phyloP scores from a whole-genome alignment of 2,113 vertebrate genomes.

The Epinephelus fuscoguttatus region DNA sequence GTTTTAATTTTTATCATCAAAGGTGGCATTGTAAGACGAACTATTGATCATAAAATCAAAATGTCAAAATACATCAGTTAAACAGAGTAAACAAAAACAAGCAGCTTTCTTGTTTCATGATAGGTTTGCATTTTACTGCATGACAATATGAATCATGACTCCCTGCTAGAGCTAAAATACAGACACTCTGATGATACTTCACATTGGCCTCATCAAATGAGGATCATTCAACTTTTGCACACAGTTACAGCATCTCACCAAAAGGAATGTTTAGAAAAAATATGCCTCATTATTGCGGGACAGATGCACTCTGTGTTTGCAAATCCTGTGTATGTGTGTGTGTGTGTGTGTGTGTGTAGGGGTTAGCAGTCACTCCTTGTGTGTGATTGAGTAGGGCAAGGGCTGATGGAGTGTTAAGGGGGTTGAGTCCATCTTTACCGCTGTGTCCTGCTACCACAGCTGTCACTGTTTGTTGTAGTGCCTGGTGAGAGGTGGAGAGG shows the following conservation, averaged over 20 bases:
- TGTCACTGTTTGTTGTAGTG: conserved; percentile 56
- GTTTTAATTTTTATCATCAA: conserved; percentile 26
- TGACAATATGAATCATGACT: neutral
- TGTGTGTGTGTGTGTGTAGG: neutral
- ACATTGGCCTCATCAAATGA: neutral
- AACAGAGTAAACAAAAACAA: neutral
- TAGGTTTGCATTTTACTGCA: neutral
- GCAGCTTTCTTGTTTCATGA: neutral
- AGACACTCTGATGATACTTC: neutral
- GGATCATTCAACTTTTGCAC: neutral
- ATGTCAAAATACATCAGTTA: conserved; percentile 25
- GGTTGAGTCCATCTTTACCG: conserved; percentile 43
- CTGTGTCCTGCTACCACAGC: conserved; percentile 39
- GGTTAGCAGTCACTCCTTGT: conserved; percentile 66
- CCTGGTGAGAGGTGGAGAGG: conserved; percentile 9
- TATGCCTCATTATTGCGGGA: neutral
- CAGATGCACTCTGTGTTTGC: conserved; percentile 7
- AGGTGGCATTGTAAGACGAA: neutral
- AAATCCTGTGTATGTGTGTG: conserved; percentile 6
- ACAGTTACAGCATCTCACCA: neutral
- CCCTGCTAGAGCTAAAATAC: neutral
- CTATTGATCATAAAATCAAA: conserved; percentile 19
- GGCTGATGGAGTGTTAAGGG: conserved; percentile 46
- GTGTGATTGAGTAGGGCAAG: conserved; percentile 23
- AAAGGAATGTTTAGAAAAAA: neutral